phyloP scores from a whole-genome alignment of 23 tunicate species.

The Pegea sp. region DNA sequence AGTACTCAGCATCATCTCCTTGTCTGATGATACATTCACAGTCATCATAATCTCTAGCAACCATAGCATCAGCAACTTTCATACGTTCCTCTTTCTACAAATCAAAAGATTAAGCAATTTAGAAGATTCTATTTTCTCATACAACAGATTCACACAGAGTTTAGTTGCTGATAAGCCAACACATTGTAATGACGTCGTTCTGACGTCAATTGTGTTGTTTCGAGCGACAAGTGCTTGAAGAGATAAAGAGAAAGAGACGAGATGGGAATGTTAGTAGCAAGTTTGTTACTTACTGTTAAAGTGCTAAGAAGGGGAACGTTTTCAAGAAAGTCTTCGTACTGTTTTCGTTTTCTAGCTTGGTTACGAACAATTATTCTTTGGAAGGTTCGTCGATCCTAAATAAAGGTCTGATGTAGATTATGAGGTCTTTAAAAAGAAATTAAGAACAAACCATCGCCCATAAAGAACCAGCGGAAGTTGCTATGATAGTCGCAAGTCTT shows the following conservation, averaged over 20 bases:
- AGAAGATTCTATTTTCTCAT: no score
- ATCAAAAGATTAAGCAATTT: constrained; percentile 2
- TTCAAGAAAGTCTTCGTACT: constrained; percentile 90
- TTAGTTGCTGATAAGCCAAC: no score
- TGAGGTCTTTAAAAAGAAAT: background rate
- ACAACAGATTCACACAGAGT: no score
- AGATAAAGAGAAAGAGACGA: no score
- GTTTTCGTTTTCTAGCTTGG: constrained; percentile 62
- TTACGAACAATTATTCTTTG: constrained; percentile 75
- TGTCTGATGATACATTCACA: constrained; percentile 58
- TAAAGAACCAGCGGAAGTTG: constrained; percentile 69
- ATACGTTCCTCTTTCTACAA: constrained; percentile 53
- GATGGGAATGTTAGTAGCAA: no score
- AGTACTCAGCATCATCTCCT: constrained; percentile 63
- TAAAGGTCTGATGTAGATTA: background rate
- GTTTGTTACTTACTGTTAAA: constrained; percentile 45
- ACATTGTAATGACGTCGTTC: no score
- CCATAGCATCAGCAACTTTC: constrained; percentile 93
- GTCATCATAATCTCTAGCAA: constrained; percentile 25
- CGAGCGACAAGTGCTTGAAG: no score
- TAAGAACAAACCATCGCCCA: constrained; percentile 86
- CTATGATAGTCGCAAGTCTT: constrained; percentile 78
- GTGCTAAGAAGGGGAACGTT: constrained; percentile 68
- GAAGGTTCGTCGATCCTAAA: constrained; percentile 83
- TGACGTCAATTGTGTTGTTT: no score